These are phyloP conservation scores for Lutraria lutraria DNA, from an alignment of 2,888 invertebrate genomes.

Conservation along the genomic window DNA sequence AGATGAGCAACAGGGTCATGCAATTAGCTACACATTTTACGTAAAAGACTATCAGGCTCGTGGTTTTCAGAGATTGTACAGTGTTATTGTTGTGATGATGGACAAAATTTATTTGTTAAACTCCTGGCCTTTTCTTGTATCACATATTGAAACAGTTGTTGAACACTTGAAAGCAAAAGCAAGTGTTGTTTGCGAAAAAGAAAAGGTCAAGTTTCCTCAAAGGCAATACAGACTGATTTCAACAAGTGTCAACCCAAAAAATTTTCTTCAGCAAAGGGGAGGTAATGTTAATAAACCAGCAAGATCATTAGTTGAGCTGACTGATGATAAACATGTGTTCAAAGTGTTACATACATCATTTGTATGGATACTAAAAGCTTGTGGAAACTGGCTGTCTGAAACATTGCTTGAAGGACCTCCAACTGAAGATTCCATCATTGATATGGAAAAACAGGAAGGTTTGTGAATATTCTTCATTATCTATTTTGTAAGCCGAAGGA, in stretches of 20 bases:
- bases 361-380: conserved; percentile 87
- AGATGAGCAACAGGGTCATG: conserved; percentile 94
- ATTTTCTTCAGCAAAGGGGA: conserved; percentile 85
- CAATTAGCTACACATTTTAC: conserved; percentile 95
- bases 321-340: conserved; percentile 87
- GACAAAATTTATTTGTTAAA: conserved; percentile 92
- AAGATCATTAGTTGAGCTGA: conserved; percentile 86
- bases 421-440: conserved; percentile 87
- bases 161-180: conserved; percentile 90
- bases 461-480: neutral
- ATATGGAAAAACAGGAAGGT: conserved; percentile 87
- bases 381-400: conserved; percentile 86
- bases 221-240: conserved; percentile 88
- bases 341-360: conserved; percentile 86
- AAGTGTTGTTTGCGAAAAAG: conserved; percentile 75
- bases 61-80: conserved; percentile 95
- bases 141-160: conserved; percentile 89
- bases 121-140: conserved; percentile 92
- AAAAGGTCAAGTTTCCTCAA: conserved; percentile 82
- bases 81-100: conserved; percentile 94
- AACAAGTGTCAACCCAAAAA: conserved; percentile 80
- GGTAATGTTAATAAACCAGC: conserved; percentile 84
- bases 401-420: conserved; percentile 87
- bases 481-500: neutral
- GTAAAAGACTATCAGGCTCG: conserved; percentile 95